phyloP scores from a whole-genome alignment of 2,113 vertebrate species.

The Pyxicephalus adspersus region DNA sequence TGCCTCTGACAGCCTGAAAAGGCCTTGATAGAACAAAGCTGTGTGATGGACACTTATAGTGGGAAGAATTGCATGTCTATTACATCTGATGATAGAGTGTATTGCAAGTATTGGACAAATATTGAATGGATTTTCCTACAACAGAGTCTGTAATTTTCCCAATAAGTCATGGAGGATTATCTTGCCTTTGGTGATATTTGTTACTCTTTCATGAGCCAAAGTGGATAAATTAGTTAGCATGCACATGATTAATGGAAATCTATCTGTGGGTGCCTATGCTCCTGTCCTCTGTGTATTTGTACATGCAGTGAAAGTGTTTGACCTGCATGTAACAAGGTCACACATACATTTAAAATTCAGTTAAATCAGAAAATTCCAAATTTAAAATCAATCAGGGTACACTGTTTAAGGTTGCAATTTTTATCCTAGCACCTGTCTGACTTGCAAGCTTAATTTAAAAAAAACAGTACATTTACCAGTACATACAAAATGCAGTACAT shows the following conservation, averaged over 20 bases:
- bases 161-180: not conserved
- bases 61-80: not conserved
- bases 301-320: too few species aligned
- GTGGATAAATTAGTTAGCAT: not conserved
- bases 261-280: not conserved
- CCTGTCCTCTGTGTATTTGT: not conserved
- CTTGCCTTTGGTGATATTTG: not conserved
- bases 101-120: not conserved
- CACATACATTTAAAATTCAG: too few species aligned
- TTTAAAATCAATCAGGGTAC: too few species aligned
- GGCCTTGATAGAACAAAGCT: not conserved
- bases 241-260: constrained; percentile 11
- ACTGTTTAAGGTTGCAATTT: too few species aligned
- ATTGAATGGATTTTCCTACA: not conserved
- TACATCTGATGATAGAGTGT: not conserved
- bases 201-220: not conserved
- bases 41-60: not conserved
- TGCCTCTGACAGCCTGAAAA: not conserved
- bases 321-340: too few species aligned
- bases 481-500: too few species aligned
- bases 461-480: too few species aligned
- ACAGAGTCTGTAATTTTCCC: too few species aligned
- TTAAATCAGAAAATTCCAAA: too few species aligned
- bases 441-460: too few species aligned
- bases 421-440: too few species aligned